A percentile compares a stretch with the other conserved stretches of the same genome.
phyloP scores from a whole-genome alignment of 2,113 vertebrate genomes.

The Arvicanthis niloticus region DNA sequence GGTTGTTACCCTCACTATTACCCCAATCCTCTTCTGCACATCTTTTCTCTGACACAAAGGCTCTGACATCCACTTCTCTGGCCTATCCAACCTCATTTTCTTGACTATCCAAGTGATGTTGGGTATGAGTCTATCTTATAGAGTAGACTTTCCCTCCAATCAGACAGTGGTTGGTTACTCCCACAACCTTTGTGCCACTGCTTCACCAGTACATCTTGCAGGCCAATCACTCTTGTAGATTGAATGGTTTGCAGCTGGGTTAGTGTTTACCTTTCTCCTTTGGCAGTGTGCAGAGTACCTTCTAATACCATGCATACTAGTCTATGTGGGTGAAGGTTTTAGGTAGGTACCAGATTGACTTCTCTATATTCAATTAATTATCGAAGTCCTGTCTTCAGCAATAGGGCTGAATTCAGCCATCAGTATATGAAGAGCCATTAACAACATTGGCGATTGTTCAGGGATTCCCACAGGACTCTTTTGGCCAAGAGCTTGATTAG shows the following conservation, averaged over 20 bases:
- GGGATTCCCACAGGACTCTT: neutral
- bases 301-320: neutral
- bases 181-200: neutral
- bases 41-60: neutral
- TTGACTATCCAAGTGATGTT: neutral
- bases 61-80: neutral
- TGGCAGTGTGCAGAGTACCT: neutral
- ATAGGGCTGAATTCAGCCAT: neutral
- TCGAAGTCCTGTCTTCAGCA: neutral
- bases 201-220: neutral
- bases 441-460: neutral
- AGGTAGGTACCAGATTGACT: neutral
- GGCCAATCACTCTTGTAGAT: neutral
- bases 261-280: neutral
- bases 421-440: neutral
- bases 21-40: rapidly evolving
- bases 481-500: neutral
- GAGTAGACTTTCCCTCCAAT: neutral
- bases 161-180: neutral
- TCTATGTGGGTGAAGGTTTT: neutral
- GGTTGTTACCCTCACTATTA: neutral
- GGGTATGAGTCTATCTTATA: too few species aligned
- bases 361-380: neutral
- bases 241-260: neutral
- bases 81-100: neutral